Percentiles rank a stretch among this genome's conserved stretches.
phyloP scores from a whole-genome alignment of 2,888 invertebrate genomes.

The Drosophila fungiperda region DNA sequence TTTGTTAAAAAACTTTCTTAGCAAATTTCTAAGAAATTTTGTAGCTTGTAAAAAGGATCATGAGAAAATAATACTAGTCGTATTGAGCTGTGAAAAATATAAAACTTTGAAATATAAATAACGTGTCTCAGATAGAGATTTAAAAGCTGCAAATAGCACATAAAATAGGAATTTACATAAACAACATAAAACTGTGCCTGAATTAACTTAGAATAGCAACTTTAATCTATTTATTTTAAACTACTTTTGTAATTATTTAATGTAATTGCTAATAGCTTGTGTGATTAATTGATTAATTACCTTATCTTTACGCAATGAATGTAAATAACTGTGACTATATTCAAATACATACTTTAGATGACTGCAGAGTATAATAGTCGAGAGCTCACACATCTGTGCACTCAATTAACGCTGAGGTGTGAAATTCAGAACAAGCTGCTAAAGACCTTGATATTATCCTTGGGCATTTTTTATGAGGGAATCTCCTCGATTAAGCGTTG shows the following conservation, averaged over 20 bases:
- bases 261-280: neutral
- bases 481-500: constrained; percentile 64
- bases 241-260: neutral
- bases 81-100: neutral
- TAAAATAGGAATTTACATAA: neutral
- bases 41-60: neutral
- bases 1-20: neutral
- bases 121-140: neutral
- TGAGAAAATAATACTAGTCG: neutral
- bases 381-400: constrained; percentile 21
- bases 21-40: neutral
- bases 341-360: neutral
- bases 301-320: neutral
- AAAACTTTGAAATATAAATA: neutral
- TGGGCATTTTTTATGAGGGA: constrained; percentile 57
- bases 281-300: neutral
- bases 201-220: neutral
- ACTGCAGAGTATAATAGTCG: neutral
- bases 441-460: constrained; percentile 48
- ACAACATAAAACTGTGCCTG: neutral
- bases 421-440: constrained; percentile 53
- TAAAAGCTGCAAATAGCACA: neutral
- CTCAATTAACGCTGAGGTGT: constrained; percentile 69
- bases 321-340: neutral
- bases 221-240: neutral